Percentiles rank a stretch among this genome's conserved stretches.
Conservation (phyloP, 2,888 invertebrate species). For the Trachelus tabidus region DNA sequence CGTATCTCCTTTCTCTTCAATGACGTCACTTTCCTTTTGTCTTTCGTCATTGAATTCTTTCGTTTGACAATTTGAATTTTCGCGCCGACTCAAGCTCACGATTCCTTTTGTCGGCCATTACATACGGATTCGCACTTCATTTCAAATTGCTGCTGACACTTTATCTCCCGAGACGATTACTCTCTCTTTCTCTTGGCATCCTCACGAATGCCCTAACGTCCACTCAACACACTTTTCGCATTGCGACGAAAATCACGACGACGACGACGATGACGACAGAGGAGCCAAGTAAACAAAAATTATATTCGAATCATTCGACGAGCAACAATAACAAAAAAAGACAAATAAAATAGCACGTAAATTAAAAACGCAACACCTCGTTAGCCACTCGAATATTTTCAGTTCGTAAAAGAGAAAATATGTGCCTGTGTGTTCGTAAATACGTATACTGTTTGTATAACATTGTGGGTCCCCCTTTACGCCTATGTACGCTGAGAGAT, state of each 20-base stretch:
- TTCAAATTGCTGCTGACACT: constrained; percentile 23
- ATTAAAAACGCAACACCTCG: background rate
- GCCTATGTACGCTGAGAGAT: background rate
- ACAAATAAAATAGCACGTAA: background rate
- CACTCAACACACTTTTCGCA: background rate
- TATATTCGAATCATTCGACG: background rate
- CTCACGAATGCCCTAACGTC: background rate
- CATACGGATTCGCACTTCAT: background rate
- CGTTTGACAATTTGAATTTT: background rate
- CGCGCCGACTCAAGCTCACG: background rate
- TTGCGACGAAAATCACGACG: background rate
- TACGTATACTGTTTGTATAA: background rate
- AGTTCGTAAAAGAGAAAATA: background rate
- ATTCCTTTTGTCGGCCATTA: background rate
- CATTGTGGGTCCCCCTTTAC: background rate
- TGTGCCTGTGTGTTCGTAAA: background rate
- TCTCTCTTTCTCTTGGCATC: background rate
- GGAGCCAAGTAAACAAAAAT: background rate
- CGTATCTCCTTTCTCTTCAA: background rate
- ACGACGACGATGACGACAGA: background rate
- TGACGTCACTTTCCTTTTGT: background rate
- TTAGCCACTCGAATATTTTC: background rate
- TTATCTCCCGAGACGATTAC: background rate
- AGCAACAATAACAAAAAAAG: background rate
- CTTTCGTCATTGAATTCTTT: background rate